A percentile compares a stretch with the other conserved stretches of the same genome.
These are phyloP conservation scores for Thereva nobilitata DNA, from an alignment of 2,888 invertebrate species.

Conservation along the genomic window DNA sequence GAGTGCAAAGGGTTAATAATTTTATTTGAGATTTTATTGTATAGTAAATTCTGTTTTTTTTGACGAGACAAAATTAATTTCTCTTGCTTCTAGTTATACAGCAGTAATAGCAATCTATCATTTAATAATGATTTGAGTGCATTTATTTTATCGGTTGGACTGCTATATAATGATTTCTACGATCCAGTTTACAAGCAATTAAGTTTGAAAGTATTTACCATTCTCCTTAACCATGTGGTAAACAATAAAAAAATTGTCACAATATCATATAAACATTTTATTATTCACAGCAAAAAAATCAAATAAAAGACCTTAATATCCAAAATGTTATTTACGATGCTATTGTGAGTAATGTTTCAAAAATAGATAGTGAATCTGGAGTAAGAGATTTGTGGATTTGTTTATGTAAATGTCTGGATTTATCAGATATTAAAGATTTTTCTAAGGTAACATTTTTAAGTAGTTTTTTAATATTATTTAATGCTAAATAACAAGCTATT, in stretches of 20 bases:
- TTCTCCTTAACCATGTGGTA: constrained; percentile 50
- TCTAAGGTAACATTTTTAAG: constrained; percentile 20
- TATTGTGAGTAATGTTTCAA: constrained; percentile 49
- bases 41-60: too few species aligned
- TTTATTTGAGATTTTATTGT: too few species aligned
- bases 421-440: constrained; percentile 3
- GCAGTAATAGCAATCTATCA: background rate
- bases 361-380: constrained; percentile 46
- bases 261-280: background rate
- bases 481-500: background rate
- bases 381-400: constrained; percentile 50
- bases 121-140: constrained; percentile 43
- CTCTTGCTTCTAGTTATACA: background rate
- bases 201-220: constrained; percentile 49
- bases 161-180: constrained; percentile 50
- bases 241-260: constrained; percentile 4
- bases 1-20: too few species aligned
- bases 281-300: background rate
- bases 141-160: constrained; percentile 53
- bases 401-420: constrained; percentile 50
- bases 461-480: too few species aligned
- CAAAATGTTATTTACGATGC: constrained; percentile 53
- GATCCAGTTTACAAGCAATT: constrained; percentile 50
- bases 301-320: constrained; percentile 47
- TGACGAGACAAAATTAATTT: too few species aligned